Conservation (phyloP, 2,888 invertebrate species). For the Cetonia aurata region DNA sequence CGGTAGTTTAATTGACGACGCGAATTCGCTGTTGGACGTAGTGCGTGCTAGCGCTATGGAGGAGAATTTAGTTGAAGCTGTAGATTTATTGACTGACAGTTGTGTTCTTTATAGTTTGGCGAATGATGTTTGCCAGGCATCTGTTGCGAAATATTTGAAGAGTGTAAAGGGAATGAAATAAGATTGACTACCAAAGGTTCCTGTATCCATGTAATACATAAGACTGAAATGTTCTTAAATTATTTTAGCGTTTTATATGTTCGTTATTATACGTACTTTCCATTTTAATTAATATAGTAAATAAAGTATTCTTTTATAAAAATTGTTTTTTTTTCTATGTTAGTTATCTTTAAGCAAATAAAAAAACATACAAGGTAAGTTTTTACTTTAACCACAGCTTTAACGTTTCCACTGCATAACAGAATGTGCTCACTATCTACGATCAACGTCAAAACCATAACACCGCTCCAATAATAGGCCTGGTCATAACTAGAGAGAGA, state of each 20-base stretch:
- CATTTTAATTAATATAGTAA: constrained; percentile 16
- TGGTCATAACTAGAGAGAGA: too few relatives aligned
- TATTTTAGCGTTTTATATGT: constrained; percentile 6
- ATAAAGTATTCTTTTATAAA: constrained; percentile 28
- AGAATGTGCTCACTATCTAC: too few relatives aligned
- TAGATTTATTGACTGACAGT: constrained; percentile 60
- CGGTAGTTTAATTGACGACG: constrained; percentile 20
- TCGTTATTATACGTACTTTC: constrained; percentile 8
- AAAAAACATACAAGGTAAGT: too few relatives aligned
- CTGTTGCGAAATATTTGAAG: constrained; percentile 57
- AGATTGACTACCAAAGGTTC: constrained; percentile 3
- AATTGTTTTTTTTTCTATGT: not conserved
- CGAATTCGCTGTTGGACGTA: constrained; percentile 6
- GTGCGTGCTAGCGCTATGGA: constrained; percentile 19
- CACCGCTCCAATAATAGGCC: too few relatives aligned
- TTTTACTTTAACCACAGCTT: too few relatives aligned
- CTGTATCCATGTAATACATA: constrained; percentile 12
- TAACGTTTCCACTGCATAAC: too few relatives aligned
- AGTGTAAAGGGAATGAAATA: constrained; percentile 18
- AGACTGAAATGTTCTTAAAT: constrained; percentile 30
- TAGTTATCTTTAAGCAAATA: not conserved
- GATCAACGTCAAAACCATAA: too few relatives aligned
- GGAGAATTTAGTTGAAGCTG: constrained; percentile 46
- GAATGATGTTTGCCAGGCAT: constrained; percentile 59
- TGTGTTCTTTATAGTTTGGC: constrained; percentile 62